Evolutionary conservation across 2,888 invertebrate species (phyloP).

Genomic region (Sinohyriopsis cumingii): DNA sequence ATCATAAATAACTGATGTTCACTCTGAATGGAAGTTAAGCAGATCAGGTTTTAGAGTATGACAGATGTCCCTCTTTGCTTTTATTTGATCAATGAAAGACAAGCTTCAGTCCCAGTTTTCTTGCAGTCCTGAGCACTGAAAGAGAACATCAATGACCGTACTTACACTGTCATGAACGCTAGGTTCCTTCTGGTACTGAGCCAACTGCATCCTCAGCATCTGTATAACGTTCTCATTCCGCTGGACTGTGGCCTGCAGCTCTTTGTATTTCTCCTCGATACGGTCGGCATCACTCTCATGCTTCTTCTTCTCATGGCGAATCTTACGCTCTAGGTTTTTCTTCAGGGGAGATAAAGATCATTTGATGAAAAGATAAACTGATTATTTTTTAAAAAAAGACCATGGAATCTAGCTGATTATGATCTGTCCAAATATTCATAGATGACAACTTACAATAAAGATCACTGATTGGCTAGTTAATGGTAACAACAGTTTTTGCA

Average conservation of each 20-base stretch:
- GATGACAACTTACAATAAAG: too few relatives aligned
- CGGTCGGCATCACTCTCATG: slow-evolving; percentile 51
- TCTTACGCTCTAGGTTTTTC: slow-evolving; percentile 61
- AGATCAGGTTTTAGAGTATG: too few relatives aligned
- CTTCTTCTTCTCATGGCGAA: slow-evolving; percentile 52
- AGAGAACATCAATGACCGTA: slow-evolving; percentile 6
- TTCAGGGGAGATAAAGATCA: slow-evolving; percentile 20
- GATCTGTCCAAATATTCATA: too few relatives aligned
- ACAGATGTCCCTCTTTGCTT: too few relatives aligned
- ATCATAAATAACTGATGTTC: too few relatives aligned
- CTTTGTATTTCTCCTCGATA: slow-evolving; percentile 55
- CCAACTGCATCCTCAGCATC: slow-evolving; percentile 65
- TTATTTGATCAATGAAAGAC: too few relatives aligned
- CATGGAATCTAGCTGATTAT: too few relatives aligned
- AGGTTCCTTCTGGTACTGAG: slow-evolving; percentile 50
- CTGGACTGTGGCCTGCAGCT: slow-evolving; percentile 64
- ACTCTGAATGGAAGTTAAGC: too few relatives aligned
- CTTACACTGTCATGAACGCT: slow-evolving; percentile 49
- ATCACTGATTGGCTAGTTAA: too few relatives aligned
- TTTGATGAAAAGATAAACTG: neutral
- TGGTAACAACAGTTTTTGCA: too few relatives aligned
- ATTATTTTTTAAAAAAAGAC: too few relatives aligned
- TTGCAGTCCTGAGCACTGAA: neutral
- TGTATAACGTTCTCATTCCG: slow-evolving; percentile 64
- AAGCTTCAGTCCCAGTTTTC: too few relatives aligned